phyloP scores from a whole-genome alignment of 2,888 invertebrate species.

The Spicauda simplicius region DNA sequence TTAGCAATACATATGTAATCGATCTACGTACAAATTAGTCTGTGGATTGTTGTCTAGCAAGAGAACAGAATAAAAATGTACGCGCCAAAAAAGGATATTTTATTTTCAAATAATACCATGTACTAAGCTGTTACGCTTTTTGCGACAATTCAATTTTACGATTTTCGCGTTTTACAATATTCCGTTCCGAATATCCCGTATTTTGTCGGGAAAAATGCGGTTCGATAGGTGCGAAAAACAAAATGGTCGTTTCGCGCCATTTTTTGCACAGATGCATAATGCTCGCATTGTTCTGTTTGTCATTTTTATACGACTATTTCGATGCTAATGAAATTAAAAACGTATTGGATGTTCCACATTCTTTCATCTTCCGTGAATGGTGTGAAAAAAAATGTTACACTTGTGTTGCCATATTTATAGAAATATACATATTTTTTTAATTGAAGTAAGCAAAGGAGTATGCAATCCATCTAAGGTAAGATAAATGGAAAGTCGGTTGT shows the following conservation, averaged over 20 bases:
- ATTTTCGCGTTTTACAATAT: constrained; percentile 27
- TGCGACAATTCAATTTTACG: constrained; percentile 28
- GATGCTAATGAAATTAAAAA: constrained; percentile 32
- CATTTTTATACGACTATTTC: constrained; percentile 19
- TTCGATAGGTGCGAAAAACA: constrained; percentile 5
- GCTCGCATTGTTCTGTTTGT: constrained; percentile 23
- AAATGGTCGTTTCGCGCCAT: constrained; percentile 23
- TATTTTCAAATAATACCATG: constrained; percentile 11
- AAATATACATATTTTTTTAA: too few relatives aligned
- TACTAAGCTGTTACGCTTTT: not conserved
- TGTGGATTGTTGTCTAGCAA: constrained; percentile 14
- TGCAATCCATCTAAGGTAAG: too few relatives aligned
- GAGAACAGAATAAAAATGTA: constrained; percentile 8
- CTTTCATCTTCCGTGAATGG: not conserved
- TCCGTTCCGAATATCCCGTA: not conserved
- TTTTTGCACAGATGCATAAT: constrained; percentile 34
- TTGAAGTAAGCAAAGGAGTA: too few relatives aligned
- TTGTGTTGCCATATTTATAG: too few relatives aligned
- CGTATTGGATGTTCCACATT: constrained; percentile 21
- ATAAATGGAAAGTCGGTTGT: too few relatives aligned
- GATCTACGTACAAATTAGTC: constrained; percentile 38
- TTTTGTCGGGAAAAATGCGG: constrained; percentile 24
- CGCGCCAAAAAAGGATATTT: constrained; percentile 28
- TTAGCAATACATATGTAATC: constrained; percentile 38
- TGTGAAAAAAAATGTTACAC: too few relatives aligned